These are phyloP conservation scores for Danio aesculapii DNA, from an alignment of 2,797 vertebrate genomes.

Conservation along the genomic window DNA sequence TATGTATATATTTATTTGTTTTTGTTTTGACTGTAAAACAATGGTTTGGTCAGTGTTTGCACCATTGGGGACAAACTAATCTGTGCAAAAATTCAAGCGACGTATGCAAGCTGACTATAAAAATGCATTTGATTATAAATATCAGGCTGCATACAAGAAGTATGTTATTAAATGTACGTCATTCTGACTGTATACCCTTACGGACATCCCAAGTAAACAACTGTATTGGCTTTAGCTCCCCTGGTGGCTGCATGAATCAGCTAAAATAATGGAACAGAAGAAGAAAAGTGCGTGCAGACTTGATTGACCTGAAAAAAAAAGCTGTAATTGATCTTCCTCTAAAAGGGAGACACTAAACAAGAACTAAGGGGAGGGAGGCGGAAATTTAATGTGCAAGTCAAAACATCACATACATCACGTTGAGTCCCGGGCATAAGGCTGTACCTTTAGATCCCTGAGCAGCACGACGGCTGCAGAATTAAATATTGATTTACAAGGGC, in stretches of 20 bases:
- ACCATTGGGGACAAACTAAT: not conserved
- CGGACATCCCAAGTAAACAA: not conserved
- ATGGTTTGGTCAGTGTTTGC: not conserved
- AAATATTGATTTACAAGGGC: slow-evolving; percentile 62
- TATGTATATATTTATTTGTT: no score
- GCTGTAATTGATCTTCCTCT: slow-evolving; percentile 76
- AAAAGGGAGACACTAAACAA: slow-evolving; percentile 56
- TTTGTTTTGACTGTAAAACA: not conserved
- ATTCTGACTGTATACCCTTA: not conserved
- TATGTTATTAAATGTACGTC: not conserved
- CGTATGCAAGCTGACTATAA: not conserved
- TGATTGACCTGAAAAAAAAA: slow-evolving; percentile 70
- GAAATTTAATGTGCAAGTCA: slow-evolving; percentile 52
- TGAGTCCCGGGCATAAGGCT: slow-evolving; percentile 8
- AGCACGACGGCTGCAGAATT: slow-evolving; percentile 48
- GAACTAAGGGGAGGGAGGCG: slow-evolving; percentile 63
- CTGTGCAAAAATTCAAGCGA: not conserved
- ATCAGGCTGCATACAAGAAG: not conserved
- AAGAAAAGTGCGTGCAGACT: slow-evolving; percentile 75
- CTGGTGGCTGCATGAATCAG: slow-evolving; percentile 65
- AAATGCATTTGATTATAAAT: not conserved
- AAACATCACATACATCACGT: slow-evolving; percentile 47
- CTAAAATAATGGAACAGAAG: slow-evolving; percentile 73
- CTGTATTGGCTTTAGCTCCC: not conserved
- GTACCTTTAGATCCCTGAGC: slow-evolving; percentile 36